phyloP scores from a whole-genome alignment of 1,140 invertebrate genomes.

The Drosophila mayri region DNA sequence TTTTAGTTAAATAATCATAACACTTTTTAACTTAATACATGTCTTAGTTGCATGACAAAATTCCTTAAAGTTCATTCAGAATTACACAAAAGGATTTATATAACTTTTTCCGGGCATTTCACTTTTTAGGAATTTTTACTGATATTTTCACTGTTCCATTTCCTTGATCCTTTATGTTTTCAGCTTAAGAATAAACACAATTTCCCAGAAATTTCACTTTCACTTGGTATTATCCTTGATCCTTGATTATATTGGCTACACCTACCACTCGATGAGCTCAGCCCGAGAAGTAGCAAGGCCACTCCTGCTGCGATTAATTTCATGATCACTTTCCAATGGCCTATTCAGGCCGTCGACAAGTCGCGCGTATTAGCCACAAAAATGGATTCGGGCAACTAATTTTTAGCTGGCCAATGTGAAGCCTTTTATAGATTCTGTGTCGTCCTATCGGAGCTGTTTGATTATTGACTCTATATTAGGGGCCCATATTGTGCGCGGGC shows the following conservation, averaged over 20 bases:
- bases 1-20: neutral
- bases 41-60: neutral
- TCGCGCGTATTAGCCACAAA: slow-evolving; percentile 44
- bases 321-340: slow-evolving; percentile 36
- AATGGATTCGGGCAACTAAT: slow-evolving; percentile 45
- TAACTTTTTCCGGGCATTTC: neutral
- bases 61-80: neutral
- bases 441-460: slow-evolving; percentile 39
- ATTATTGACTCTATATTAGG: slow-evolving; percentile 50
- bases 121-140: neutral
- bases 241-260: neutral
- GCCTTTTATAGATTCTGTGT: slow-evolving; percentile 42
- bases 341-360: slow-evolving; percentile 8
- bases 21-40: neutral
- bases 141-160: neutral
- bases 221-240: neutral
- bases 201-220: neutral
- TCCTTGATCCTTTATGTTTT: neutral
- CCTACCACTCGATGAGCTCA: slow-evolving; percentile 40
- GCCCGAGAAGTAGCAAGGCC: slow-evolving; percentile 42
- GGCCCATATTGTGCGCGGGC: slow-evolving; percentile 29
- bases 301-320: slow-evolving; percentile 38
- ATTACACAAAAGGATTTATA: neutral
- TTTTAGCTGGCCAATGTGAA: slow-evolving; percentile 13
- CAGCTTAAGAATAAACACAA: too few relatives aligned